These are phyloP conservation scores for Babyrousa celebensis DNA, from an alignment of 2,797 vertebrate genomes.

Conservation along the genomic window DNA sequence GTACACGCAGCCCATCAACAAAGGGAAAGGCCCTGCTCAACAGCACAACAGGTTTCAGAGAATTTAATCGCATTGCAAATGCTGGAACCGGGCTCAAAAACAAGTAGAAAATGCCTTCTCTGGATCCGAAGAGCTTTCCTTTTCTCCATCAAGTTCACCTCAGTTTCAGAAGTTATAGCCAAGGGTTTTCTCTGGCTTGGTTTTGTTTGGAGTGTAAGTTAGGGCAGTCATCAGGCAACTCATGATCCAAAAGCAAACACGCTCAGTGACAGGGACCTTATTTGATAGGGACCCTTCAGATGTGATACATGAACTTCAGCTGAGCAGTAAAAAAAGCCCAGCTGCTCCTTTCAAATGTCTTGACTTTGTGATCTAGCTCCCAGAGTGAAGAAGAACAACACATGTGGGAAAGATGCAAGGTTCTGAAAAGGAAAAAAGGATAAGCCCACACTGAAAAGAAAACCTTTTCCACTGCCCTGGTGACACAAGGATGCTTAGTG, in stretches of 20 bases:
- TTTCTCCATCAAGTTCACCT: conserved; percentile 73
- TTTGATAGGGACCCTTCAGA: conserved; percentile 49
- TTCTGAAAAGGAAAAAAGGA: conserved; percentile 6
- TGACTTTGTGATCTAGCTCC: not conserved
- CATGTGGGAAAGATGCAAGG: not conserved
- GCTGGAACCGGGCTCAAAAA: conserved; percentile 75
- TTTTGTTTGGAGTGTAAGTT: conserved; percentile 74
- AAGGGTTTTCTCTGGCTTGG: conserved; percentile 74
- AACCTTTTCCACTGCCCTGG: not conserved
- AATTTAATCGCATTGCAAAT: conserved; percentile 80
- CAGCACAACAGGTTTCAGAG: conserved; percentile 70
- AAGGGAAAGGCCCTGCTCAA: conserved; percentile 59
- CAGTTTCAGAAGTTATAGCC: conserved; percentile 80
- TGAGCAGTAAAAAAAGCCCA: conserved; percentile 42
- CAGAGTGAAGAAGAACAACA: conserved; percentile 43
- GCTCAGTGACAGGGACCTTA: not conserved
- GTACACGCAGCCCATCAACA: conserved; percentile 67
- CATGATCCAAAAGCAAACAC: conserved; percentile 78
- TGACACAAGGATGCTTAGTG: not conserved
- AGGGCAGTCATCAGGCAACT: conserved; percentile 36
- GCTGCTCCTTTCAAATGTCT: conserved; percentile 19
- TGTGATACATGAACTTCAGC: conserved; percentile 50
- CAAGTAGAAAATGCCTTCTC: conserved; percentile 78
- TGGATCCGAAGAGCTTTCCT: conserved; percentile 76
- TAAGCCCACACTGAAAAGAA: conserved; percentile 21